These are phyloP conservation scores for Spheniscus mendiculus DNA, from an alignment of 2,113 vertebrate genomes.

Conservation along the genomic window DNA sequence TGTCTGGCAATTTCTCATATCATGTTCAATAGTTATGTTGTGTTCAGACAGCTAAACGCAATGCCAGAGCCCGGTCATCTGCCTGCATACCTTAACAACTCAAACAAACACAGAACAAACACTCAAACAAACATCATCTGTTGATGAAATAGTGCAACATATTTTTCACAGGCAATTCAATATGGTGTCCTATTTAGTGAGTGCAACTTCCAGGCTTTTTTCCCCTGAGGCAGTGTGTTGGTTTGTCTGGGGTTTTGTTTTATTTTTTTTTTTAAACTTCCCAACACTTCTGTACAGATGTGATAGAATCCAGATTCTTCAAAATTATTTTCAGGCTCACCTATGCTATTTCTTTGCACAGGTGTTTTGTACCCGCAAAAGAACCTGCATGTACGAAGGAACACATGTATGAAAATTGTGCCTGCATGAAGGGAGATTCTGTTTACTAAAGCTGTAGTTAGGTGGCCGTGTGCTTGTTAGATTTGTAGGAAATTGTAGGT, in stretches of 20 bases:
- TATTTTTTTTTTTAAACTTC: background rate
- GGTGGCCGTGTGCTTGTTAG: background rate
- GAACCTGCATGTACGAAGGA: background rate
- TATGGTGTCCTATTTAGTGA: background rate
- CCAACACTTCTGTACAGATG: background rate
- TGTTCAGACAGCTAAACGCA: background rate
- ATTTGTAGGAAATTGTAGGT: background rate
- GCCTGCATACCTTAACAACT: background rate
- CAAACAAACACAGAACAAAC: background rate
- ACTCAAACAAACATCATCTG: background rate
- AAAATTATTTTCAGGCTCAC: background rate
- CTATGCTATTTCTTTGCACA: background rate
- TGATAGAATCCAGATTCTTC: background rate
- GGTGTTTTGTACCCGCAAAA: background rate
- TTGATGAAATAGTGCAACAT: background rate
- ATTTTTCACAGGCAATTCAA: background rate
- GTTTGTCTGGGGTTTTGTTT: background rate
- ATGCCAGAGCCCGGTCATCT: background rate
- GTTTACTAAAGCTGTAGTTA: background rate
- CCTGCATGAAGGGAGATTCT: background rate
- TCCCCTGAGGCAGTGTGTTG: background rate
- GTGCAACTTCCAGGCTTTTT: background rate
- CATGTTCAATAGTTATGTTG: background rate
- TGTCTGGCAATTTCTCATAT: background rate
- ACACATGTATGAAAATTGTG: background rate